These are phyloP conservation scores for Donacobius atricapilla DNA, from an alignment of 2,113 vertebrate species.

Conservation along the genomic window DNA sequence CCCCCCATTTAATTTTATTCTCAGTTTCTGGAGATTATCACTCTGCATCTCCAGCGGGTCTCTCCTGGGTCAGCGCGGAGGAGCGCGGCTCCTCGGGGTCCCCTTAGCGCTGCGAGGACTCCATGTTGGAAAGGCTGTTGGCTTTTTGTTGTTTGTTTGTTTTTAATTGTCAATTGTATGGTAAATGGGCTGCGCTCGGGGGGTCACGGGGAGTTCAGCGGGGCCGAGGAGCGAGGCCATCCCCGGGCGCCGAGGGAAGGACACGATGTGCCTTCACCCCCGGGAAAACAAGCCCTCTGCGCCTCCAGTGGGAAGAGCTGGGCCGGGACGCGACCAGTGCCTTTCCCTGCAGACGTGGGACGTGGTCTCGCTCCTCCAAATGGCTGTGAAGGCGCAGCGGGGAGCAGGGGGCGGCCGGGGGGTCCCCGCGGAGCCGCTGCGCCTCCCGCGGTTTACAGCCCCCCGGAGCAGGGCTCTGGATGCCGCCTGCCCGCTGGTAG, in stretches of 20 bases:
- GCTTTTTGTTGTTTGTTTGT: slow-evolving; percentile 75
- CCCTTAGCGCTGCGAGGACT: slow-evolving; percentile 61
- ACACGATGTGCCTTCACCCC: not conserved
- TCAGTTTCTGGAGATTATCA: slow-evolving; percentile 59
- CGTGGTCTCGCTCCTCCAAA: not conserved
- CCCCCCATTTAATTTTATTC: slow-evolving; percentile 14
- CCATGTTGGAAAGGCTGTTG: slow-evolving; percentile 54
- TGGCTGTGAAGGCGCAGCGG: not conserved
- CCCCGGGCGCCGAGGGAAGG: not conserved
- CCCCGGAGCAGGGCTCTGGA: slow-evolving; percentile 10
- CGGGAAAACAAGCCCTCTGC: not conserved
- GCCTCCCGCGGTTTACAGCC: slow-evolving; percentile 44
- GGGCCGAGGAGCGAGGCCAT: slow-evolving; percentile 34
- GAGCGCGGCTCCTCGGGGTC: not conserved
- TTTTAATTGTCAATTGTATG: slow-evolving; percentile 77
- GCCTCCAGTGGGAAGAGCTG: not conserved
- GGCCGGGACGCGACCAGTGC: not conserved
- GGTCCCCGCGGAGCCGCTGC: not conserved
- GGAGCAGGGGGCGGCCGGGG: not conserved
- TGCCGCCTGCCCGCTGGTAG: slow-evolving; percentile 34
- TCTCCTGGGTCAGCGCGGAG: slow-evolving; percentile 1
- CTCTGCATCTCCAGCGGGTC: slow-evolving; percentile 54
- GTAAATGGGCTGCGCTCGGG: slow-evolving; percentile 67
- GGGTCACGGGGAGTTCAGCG: slow-evolving; percentile 77
- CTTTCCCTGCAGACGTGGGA: not conserved